phyloP scores from a whole-genome alignment of 1,140 invertebrate genomes.

The Megathymus violae region DNA sequence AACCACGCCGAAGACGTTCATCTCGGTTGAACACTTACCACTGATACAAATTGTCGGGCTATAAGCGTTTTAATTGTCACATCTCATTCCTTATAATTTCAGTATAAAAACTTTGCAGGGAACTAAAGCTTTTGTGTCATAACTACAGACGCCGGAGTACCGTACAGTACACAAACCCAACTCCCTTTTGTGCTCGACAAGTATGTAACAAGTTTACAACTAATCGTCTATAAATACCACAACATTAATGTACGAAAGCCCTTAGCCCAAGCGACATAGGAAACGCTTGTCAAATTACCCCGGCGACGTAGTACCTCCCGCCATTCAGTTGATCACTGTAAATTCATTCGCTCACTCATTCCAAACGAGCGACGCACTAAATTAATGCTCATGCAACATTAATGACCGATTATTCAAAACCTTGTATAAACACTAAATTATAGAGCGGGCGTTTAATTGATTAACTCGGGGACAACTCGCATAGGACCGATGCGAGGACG shows the following conservation, averaged over 20 bases:
- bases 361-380: slow-evolving; percentile 34
- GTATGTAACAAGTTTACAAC: not conserved
- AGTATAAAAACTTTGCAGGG: no score
- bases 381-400: slow-evolving; percentile 48
- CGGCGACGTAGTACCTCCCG: slow-evolving; percentile 11
- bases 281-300: slow-evolving; percentile 30
- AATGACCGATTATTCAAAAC: slow-evolving; percentile 37
- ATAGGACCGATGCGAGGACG: slow-evolving; percentile 1
- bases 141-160: no score
- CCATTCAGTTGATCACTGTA: slow-evolving; percentile 33
- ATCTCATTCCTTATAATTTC: no score
- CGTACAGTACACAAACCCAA: no score
- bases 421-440: slow-evolving; percentile 19
- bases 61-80: no score
- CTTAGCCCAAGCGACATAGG: slow-evolving; percentile 13
- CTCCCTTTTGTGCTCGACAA: no score
- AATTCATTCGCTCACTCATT: slow-evolving; percentile 34
- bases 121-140: no score
- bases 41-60: no score
- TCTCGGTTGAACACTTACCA: no score
- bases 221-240: not conserved
- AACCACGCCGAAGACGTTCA: no score
- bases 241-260: not conserved
- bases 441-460: slow-evolving; percentile 23
- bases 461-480: slow-evolving; percentile 16